These are phyloP conservation scores for Esox lucius DNA, from an alignment of 2,797 vertebrate species.

Conservation along the genomic window DNA sequence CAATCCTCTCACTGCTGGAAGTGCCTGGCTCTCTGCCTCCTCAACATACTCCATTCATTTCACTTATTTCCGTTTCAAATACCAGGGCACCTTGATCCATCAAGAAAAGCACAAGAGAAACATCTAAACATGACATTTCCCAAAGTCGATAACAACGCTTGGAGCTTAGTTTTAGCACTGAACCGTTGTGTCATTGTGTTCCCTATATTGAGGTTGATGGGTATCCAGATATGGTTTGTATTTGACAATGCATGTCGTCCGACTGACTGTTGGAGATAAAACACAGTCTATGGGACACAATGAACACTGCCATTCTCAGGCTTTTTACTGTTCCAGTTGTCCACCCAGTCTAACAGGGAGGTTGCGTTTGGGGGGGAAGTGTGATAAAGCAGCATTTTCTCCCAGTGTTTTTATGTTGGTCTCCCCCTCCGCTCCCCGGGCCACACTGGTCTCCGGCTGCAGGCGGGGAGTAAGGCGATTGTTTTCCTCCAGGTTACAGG, in stretches of 20 bases:
- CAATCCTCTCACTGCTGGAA: slow-evolving; percentile 58
- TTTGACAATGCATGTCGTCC: slow-evolving; percentile 7
- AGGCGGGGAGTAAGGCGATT: slow-evolving; percentile 57
- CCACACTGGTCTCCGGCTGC: slow-evolving; percentile 30
- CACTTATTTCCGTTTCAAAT: slow-evolving; percentile 43
- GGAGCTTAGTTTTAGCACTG: neutral
- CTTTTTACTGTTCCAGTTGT: slow-evolving; percentile 52
- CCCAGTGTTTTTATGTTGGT: slow-evolving; percentile 56
- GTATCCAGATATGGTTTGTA: neutral
- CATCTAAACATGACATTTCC: neutral
- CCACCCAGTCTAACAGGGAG: slow-evolving; percentile 11
- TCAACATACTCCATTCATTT: slow-evolving; percentile 54
- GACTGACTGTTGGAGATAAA: neutral
- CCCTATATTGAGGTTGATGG: too few species aligned
- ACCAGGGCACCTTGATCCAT: slow-evolving; percentile 29
- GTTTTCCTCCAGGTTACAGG: slow-evolving; percentile 76
- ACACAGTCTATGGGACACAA: slow-evolving; percentile 34
- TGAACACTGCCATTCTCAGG: slow-evolving; percentile 34
- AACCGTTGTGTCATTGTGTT: too few species aligned
- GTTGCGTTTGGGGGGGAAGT: slow-evolving; percentile 49
- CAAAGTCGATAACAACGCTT: neutral
- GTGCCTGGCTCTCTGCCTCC: slow-evolving; percentile 46
- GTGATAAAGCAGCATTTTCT: slow-evolving; percentile 63
- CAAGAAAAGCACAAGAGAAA: neutral
- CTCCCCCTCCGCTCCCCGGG: slow-evolving; percentile 26